phyloP scores from a whole-genome alignment of 2,113 vertebrate genomes.

The Nyctereutes procyonoides region DNA sequence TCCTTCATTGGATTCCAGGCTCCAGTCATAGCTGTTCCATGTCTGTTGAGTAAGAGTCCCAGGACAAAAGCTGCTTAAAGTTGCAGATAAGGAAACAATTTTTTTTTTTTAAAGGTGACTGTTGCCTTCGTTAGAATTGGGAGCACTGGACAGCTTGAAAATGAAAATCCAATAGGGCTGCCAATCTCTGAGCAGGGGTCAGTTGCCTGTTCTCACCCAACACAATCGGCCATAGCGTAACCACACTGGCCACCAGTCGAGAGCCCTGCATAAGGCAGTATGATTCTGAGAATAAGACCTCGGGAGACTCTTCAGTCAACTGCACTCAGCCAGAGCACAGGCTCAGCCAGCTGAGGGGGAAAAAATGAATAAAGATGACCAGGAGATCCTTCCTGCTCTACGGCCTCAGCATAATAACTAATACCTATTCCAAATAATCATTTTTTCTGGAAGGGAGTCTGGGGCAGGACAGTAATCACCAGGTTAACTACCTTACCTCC shows the following conservation, averaged over 20 bases:
- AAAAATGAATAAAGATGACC: background rate
- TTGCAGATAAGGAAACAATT: constrained; percentile 55
- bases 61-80: constrained; percentile 60
- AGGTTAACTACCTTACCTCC: constrained; percentile 64
- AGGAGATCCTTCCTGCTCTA: constrained; percentile 7
- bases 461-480: background rate
- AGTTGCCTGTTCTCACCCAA: background rate
- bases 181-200: background rate
- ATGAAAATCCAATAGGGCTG: constrained; percentile 55
- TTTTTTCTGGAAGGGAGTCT: background rate
- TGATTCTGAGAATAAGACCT: background rate
- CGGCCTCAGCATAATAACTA: constrained; percentile 30
- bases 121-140: background rate
- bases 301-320: background rate
- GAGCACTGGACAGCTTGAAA: background rate
- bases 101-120: background rate
- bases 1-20: background rate
- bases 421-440: background rate
- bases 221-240: constrained; percentile 19
- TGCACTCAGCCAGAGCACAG: background rate
- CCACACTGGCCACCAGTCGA: background rate
- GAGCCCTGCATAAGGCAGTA: background rate
- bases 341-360: background rate
- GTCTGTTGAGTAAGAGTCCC: constrained; percentile 49
- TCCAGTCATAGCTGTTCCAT: background rate